phyloP scores from a whole-genome alignment of 2,113 vertebrate species.

The Leptobrachium ailaonicum region DNA sequence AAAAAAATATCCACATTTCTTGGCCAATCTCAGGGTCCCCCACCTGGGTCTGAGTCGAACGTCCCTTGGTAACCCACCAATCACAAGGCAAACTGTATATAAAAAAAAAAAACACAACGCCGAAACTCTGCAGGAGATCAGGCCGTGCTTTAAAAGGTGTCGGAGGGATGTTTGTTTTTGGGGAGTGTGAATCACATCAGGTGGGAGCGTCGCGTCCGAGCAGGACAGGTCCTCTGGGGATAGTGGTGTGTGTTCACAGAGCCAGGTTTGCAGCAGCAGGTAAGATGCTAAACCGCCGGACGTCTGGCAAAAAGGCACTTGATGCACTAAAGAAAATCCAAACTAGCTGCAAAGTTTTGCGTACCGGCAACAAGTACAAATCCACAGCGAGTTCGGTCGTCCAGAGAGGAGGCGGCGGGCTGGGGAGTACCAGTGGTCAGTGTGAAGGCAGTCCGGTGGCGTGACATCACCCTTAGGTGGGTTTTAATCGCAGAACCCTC shows the following conservation, averaged over 20 bases:
- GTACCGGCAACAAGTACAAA: no score
- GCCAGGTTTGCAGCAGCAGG: background rate
- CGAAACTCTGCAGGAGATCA: background rate
- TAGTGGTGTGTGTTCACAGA: background rate
- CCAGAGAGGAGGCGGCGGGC: no score
- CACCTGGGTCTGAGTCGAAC: no score
- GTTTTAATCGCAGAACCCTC: no score
- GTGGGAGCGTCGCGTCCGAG: background rate
- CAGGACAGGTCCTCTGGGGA: background rate
- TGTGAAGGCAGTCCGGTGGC: no score
- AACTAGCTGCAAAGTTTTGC: background rate
- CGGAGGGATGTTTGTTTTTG: background rate
- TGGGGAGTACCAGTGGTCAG: no score
- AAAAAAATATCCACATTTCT: no score
- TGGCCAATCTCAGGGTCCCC: no score
- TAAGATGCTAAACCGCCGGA: background rate
- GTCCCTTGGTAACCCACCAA: no score
- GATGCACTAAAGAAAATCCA: background rate
- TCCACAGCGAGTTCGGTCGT: no score
- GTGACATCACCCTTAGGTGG: no score
- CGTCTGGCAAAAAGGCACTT: conserved; percentile 2
- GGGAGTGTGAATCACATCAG: background rate
- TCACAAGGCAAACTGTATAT: background rate
- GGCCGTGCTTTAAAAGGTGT: background rate
- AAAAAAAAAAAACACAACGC: background rate